Conservation (phyloP, 2,113 vertebrate species). For the Hyla sarda region DNA sequence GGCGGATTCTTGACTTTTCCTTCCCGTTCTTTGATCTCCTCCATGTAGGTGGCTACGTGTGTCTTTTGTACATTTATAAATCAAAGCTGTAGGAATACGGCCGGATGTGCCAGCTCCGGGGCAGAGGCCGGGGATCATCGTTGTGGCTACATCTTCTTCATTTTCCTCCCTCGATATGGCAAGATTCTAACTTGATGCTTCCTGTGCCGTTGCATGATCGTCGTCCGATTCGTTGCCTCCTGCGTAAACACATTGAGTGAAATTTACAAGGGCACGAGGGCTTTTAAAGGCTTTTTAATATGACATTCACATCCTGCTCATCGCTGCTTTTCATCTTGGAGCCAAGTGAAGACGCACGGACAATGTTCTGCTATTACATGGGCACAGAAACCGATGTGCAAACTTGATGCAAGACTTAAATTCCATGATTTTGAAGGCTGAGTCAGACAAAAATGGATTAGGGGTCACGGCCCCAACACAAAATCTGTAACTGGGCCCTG, state of each 20-base stretch:
- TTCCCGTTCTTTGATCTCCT: not conserved
- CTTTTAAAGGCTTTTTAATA: conserved; percentile 17
- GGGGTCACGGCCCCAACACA: no score
- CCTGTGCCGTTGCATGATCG: not conserved
- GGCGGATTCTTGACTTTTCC: not conserved
- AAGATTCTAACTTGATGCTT: not conserved
- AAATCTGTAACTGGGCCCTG: no score
- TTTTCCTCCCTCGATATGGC: not conserved
- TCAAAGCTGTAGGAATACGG: not conserved
- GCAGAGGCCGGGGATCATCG: not conserved
- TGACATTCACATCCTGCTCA: conserved; percentile 23
- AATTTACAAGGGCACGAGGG: conserved; percentile 7
- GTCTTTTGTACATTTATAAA: not conserved
- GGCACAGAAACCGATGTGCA: not conserved
- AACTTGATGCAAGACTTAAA: not conserved
- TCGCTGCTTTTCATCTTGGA: not conserved
- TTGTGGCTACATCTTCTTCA: not conserved
- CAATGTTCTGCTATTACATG: not conserved
- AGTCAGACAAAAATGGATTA: no score
- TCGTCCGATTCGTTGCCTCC: not conserved
- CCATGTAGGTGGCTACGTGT: conserved; percentile 1
- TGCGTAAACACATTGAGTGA: not conserved
- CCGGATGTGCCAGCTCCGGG: not conserved
- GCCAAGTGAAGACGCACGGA: not conserved
- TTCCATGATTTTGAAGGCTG: no score